Evolutionary conservation across 2,888 invertebrate genomes (phyloP), one percentile per base, ranked within the genome.

Genomic region (Caenorhabditis virilis): DNA sequence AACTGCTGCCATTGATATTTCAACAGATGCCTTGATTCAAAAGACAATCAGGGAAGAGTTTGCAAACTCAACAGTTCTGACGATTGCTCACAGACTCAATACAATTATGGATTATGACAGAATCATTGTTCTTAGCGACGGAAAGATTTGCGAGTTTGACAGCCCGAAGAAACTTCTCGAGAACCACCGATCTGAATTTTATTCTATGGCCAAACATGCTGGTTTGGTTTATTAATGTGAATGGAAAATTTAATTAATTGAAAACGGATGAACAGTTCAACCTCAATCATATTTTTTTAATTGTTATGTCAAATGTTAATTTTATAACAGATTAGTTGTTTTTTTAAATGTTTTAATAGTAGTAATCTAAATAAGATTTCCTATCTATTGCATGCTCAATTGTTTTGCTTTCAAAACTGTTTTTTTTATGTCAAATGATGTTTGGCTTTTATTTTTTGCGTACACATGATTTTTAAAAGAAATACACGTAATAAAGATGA

Each of bases 31-130:
- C 13, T 78, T 87, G 22, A 87, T 87, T 60, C 87, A 91, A 45
- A 73, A 62, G 54, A 73, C 76, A 6, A 76, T 76, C 23, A 47
- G 76, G 23, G 88, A 89, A 23, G 91, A 93, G 84, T 94, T 94
- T 84, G 88, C 88, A 62, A 88, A 90, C 63, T 91, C 91, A 85
- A 93, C 93, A 4, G 90, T 94, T 49, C 88, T 94, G 23, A 93
- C 93, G 1, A 93, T 94, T 83, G 93, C 93, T 36, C 93, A 94
- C 86, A 88, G 93, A 16, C 88, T 94, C 64, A 93, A 93, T 85
- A 94, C 93, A 23, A 92, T 94, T 77, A 88, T 93, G 88, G 92
- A 93, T 86, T 91, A 90, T 30, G 90, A 91, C 79, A 71, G 85
- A 63, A 82, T 85, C 26, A 77, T 85, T 72, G 85, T 86, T 5